A percentile compares a stretch with the other conserved stretches of the same genome.
Conservation (phyloP, 2,888 invertebrate species). For the Macrosoma leucophasiata region DNA sequence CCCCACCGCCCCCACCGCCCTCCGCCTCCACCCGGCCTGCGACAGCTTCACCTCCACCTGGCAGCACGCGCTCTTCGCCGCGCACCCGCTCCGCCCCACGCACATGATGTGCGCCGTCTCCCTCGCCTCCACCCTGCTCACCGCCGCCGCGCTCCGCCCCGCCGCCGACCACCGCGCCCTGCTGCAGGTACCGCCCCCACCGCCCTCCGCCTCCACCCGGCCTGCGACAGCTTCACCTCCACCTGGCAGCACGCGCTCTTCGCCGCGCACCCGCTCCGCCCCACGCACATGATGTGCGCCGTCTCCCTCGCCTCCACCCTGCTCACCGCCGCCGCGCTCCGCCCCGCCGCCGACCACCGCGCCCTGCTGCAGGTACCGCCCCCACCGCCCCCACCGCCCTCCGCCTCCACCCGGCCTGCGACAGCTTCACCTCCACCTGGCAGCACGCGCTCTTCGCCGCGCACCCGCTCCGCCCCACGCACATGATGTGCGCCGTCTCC, state of each 20-base stretch:
- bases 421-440: no score
- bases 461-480: constrained; percentile 66
- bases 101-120: constrained; percentile 88
- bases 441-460: constrained; percentile 91
- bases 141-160: constrained; percentile 84
- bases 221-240: constrained; percentile 75
- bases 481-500: constrained; percentile 88
- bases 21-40: constrained; percentile 83
- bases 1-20: no score
- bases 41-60: no score
- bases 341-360: constrained; percentile 15
- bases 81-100: constrained; percentile 69
- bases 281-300: constrained; percentile 78
- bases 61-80: constrained; percentile 93
- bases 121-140: constrained; percentile 92
- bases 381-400: no score
- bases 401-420: constrained; percentile 83
- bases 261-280: constrained; percentile 73
- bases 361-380: constrained; percentile 49
- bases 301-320: constrained; percentile 95
- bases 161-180: constrained; percentile 16
- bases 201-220: constrained; percentile 79
- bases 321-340: constrained; percentile 91
- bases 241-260: constrained; percentile 98
- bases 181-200: constrained; percentile 58